Conservation (phyloP, 2,113 vertebrate genomes). For the Platysternon megacephalum region DNA sequence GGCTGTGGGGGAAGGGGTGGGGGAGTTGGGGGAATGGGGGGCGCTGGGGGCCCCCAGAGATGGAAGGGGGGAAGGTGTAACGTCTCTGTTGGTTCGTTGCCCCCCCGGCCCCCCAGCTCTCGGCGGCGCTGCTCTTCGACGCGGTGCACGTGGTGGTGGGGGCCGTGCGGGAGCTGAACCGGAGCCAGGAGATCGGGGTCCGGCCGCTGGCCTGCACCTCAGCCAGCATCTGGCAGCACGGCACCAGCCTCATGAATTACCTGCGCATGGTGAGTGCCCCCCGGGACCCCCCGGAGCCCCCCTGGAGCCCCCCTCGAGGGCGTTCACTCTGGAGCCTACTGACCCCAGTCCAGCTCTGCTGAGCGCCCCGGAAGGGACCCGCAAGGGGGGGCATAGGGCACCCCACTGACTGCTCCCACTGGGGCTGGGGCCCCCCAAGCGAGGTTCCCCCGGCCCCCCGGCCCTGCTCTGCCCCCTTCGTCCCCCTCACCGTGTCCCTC, state of each 20-base stretch:
- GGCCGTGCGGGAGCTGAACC: conserved; percentile 89
- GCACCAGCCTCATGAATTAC: conserved; percentile 95
- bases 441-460: too few species aligned
- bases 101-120: conserved; percentile 76
- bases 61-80: too few species aligned
- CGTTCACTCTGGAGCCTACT: background rate
- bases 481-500: background rate
- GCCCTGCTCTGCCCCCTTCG: background rate
- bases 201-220: conserved; percentile 89
- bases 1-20: background rate
- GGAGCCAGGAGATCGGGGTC: conserved; percentile 92
- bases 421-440: too few species aligned
- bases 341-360: too few species aligned
- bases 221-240: conserved; percentile 91
- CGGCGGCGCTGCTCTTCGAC: conserved; percentile 90
- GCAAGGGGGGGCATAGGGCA: too few species aligned
- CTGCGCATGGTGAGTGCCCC: conserved; percentile 86
- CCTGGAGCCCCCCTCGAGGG: too few species aligned
- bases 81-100: too few species aligned
- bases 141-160: conserved; percentile 91
- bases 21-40: background rate
- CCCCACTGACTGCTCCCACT: too few species aligned
- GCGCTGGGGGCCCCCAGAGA: too few species aligned
- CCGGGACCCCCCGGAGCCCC: too few species aligned
- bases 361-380: too few species aligned